A percentile compares a stretch with the other conserved stretches of the same genome.
Conservation (phyloP, 2,113 vertebrate genomes). For the Halichoeres trimaculatus region DNA sequence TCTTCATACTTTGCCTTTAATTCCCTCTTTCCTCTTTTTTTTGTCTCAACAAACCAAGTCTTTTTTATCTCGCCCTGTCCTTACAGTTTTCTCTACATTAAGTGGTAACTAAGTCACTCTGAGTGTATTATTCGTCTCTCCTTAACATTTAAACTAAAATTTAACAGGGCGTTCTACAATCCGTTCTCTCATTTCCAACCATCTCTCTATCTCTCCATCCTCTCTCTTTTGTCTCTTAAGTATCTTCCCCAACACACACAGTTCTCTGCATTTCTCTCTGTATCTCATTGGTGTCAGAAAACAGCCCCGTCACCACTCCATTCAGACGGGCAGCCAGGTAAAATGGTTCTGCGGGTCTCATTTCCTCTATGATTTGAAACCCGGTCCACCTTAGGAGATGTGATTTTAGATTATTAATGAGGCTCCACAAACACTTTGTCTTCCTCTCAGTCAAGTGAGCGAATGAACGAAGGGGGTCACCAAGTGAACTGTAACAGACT, state of each 20-base stretch:
- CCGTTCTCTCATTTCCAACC: background rate
- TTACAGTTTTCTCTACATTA: background rate
- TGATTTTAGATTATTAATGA: slow-evolving; percentile 74
- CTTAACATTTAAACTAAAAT: too few species aligned
- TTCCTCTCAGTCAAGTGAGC: slow-evolving; percentile 34
- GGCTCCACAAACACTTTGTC: slow-evolving; percentile 47
- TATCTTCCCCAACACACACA: background rate
- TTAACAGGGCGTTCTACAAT: background rate
- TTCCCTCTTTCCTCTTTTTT: slow-evolving; percentile 9
- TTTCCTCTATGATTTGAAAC: slow-evolving; percentile 66
- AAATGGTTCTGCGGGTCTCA: slow-evolving; percentile 47
- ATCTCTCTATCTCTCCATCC: background rate
- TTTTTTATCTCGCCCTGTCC: background rate
- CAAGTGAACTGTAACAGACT: slow-evolving; percentile 31
- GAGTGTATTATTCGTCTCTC: background rate
- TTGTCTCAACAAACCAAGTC: background rate
- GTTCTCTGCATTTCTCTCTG: background rate
- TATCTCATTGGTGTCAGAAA: slow-evolving; percentile 41
- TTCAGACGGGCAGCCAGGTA: slow-evolving; percentile 34
- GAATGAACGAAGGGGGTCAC: slow-evolving; percentile 51
- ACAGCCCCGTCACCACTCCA: slow-evolving; percentile 12
- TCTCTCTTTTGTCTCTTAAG: background rate
- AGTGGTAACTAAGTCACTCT: background rate
- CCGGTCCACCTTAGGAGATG: slow-evolving; percentile 45
- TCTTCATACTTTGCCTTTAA: slow-evolving; percentile 9